Evolutionary conservation across 2,888 invertebrate species (phyloP), one percentile per base, ranked within the genome.

Genomic region (Athetis lepigone): DNA sequence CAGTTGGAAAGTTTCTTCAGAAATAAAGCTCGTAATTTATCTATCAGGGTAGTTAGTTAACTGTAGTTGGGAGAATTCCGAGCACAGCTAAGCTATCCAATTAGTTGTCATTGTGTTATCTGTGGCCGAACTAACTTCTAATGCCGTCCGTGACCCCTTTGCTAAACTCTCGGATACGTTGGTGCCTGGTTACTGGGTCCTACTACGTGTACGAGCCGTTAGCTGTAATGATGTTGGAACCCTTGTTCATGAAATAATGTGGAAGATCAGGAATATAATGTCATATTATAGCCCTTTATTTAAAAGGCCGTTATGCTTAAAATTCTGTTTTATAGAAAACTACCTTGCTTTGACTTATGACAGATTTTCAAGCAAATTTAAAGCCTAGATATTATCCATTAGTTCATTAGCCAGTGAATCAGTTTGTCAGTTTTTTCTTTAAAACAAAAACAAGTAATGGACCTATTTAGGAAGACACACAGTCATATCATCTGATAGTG

Each of bases 21-120:
- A 62, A 74, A 78, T 80, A 70, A 76, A 75, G 65, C 71, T 49
- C 27, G 58, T 72, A 58, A 73, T 73, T 54, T 47, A 74, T 66
- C 75, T 69, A 67, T 69, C 63, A 65, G 58, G 64, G 61, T 72
- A 65, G 83, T 76, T 76, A 74, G 78, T 71, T 74, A 49, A 60
- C 49, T 62, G 37, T 70, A 70, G 70, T 70, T 77, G 55, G 45
- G 49, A 45, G 70, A 67, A 70, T 74, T 75, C 69, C 55, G 56
- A 75, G 66, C 71, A 66, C 80, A 80, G 77, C 82, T 83, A 84
- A 87, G 82, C 84, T 88, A 89, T 85, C 85, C 84, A 87, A 87
- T 90, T 86, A 88, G 61, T 61, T 54, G 64, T 86, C 84, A 90
- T 90, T 82, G 81, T 73, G 78, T 90, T 89, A 89, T 70, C 79